Conservation (phyloP, 2,888 invertebrate genomes). For the Halictus quadricinctus region DNA sequence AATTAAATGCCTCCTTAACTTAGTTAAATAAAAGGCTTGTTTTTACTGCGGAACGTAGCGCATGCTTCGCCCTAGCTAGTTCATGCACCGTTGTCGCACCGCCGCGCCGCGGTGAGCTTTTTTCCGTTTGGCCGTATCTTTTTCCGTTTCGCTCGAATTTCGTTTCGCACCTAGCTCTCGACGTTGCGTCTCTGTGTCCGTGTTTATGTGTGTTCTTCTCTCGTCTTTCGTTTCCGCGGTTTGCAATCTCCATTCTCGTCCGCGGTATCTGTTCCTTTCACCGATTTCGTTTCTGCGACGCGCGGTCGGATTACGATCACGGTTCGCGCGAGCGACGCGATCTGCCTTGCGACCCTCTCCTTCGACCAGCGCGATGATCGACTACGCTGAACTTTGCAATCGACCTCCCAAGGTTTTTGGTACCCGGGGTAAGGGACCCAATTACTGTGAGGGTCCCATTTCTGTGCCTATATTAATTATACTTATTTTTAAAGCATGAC, state of each 20-base stretch:
- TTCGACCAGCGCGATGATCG: not conserved
- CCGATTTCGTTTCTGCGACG: not conserved
- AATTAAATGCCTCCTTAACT: constrained; percentile 80
- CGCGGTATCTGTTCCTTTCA: not conserved
- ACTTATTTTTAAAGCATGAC: too few species aligned
- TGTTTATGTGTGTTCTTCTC: not conserved
- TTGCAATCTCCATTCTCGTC: not conserved
- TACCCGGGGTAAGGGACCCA: too few species aligned
- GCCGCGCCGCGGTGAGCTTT: not conserved
- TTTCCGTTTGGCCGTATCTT: not conserved
- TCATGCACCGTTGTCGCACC: not conserved
- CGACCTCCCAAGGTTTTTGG: too few species aligned
- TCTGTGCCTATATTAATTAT: too few species aligned
- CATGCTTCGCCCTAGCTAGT: constrained; percentile 51
- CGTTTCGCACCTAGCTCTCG: constrained; percentile 18
- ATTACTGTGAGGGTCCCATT: too few species aligned
- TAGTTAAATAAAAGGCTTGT: constrained; percentile 76
- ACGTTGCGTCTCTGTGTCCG: not conserved
- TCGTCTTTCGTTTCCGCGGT: not conserved
- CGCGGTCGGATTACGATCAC: not conserved
- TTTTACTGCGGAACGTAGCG: constrained; percentile 69
- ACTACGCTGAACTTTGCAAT: not conserved
- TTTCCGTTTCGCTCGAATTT: constrained; percentile 16
- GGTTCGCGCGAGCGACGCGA: constrained; percentile 37
- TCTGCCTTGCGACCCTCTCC: not conserved